Evolutionary conservation across 2,797 vertebrate genomes (phyloP).

Genomic region (Choloepus didactylus): DNA sequence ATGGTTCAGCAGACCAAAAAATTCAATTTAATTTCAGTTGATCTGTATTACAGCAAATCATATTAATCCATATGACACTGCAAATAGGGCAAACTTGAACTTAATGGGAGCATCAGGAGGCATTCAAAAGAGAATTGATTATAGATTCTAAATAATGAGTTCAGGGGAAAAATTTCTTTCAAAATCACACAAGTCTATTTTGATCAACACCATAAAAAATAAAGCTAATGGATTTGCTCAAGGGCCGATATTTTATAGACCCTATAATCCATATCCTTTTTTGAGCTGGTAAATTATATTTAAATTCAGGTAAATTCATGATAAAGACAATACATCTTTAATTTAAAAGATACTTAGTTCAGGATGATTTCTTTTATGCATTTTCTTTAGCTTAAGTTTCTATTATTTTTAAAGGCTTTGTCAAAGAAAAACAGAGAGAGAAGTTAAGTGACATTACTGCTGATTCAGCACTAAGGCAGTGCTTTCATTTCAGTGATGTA

Average conservation of each 20-base stretch:
- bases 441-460: not conserved
- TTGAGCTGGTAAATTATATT: slow-evolving; percentile 35
- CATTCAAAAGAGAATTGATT: slow-evolving; percentile 56
- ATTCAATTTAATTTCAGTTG: not conserved
- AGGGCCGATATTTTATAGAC: not conserved
- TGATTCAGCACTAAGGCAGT: not conserved
- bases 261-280: not conserved
- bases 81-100: slow-evolving; percentile 28
- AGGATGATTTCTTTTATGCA: not conserved
- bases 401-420: slow-evolving; percentile 7
- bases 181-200: slow-evolving; percentile 48
- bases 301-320: not conserved
- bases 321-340: not conserved
- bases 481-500: not conserved
- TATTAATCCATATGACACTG: not conserved
- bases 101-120: not conserved
- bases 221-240: not conserved
- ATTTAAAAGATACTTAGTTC: slow-evolving; percentile 31
- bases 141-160: slow-evolving; percentile 36
- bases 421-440: not conserved
- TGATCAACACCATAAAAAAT: slow-evolving; percentile 53
- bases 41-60: not conserved
- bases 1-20: not conserved
- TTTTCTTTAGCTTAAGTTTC: not conserved
- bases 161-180: not conserved